These are phyloP conservation scores for Unio delphinus DNA, from an alignment of 2,888 invertebrate species.

Conservation along the genomic window DNA sequence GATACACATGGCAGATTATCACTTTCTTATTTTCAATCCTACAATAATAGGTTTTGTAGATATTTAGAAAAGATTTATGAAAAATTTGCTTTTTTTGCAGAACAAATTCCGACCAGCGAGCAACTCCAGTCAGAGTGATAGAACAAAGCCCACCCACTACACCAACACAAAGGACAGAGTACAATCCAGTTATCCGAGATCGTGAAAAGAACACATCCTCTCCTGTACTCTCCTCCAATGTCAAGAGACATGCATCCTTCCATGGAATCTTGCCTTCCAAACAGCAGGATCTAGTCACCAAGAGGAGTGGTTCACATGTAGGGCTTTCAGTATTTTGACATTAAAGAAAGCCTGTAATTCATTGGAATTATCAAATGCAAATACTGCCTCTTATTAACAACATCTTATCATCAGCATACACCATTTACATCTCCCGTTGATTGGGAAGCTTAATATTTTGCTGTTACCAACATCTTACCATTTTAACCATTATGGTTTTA, in stretches of 20 bases:
- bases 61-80: background rate
- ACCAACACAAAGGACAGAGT: constrained; percentile 31
- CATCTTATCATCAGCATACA: too few species aligned
- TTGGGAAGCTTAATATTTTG: too few species aligned
- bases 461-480: too few species aligned
- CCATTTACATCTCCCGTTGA: too few species aligned
- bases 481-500: too few species aligned
- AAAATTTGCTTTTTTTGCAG: constrained; percentile 20
- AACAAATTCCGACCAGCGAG: constrained; percentile 56
- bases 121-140: constrained; percentile 5
- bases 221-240: constrained; percentile 39
- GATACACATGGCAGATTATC: too few species aligned
- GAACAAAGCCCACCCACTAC: constrained; percentile 25
- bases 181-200: constrained; percentile 58
- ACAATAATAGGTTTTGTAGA: too few species aligned
- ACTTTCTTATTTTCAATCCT: too few species aligned
- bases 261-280: constrained; percentile 57
- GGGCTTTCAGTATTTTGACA: background rate
- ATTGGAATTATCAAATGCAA: too few species aligned
- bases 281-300: constrained; percentile 46
- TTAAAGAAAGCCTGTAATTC: too few species aligned
- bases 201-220: constrained; percentile 27
- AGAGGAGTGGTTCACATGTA: constrained; percentile 46
- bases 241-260: constrained; percentile 60
- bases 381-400: too few species aligned